Base-by-base conservation (phyloP, 2,797 vertebrate species). In the Chelon auratus region DNA sequence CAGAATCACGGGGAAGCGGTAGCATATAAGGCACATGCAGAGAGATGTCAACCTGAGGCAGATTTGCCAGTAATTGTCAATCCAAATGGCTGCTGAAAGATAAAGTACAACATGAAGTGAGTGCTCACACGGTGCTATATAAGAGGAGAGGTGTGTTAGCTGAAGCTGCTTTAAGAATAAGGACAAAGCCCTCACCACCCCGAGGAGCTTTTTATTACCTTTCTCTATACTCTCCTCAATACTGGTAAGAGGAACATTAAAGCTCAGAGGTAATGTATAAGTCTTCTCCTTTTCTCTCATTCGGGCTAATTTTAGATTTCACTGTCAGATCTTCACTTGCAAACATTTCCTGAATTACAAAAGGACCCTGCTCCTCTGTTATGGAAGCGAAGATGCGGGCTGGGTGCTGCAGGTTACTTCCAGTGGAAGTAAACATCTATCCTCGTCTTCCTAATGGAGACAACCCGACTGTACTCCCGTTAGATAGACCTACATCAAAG, bases 401-500 rank as follows among this genome's bases (percentile, higher is more conserved):
- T 26, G 37, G 48, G 33, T 75, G 62, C 73, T 84, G 62, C 61
- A 26, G 84, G 80, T 89, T 86, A 77, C 85, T 83, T 83, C 68
- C 63, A 67, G 62, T 67, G 22, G 20, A 74, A 65, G 50, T 70
- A 77, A 83, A 85, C 73, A 73, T 80, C 39, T 68, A 68, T 59
- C 57, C 60, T 30, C 66, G 45, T 60, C 52, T 72, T 64, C 53
- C 77, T 81, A 83, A 89, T 84, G 72, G 85, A 85, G 61, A 81
- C 52, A 69, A 55, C 77, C 68, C 66, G 47, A 72, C 33, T 62
- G 51, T 73, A 42, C 76, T 70, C 40, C 76, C 81, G 77, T 78
- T 14, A 47, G 67, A 72, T 12, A 68, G 73, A 84, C 62, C 55
- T 52, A 76, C 86, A 88, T 91, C 82, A 90, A 87, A 90, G 87